Percentiles rank a stretch among this genome's conserved stretches.
These are phyloP conservation scores for Aldrovandia affinis DNA, from an alignment of 2,797 vertebrate genomes.

Conservation along the genomic window DNA sequence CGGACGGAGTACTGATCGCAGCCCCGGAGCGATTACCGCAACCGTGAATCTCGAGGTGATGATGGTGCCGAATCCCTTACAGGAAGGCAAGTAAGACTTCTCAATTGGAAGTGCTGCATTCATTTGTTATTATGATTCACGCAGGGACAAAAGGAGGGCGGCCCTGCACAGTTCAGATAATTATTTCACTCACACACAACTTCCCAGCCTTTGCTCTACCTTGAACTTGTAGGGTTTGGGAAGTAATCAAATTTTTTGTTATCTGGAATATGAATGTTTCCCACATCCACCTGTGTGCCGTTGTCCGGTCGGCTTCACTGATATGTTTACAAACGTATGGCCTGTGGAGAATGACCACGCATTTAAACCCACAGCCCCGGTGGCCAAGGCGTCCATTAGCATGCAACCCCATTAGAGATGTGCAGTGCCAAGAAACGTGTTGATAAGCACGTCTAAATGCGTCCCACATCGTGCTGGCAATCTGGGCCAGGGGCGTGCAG, in stretches of 20 bases:
- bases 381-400: not conserved
- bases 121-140: slow-evolving; percentile 34
- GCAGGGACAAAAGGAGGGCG: not conserved
- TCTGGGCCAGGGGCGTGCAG: not conserved
- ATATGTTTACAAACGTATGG: not conserved
- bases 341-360: slow-evolving; percentile 22
- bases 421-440: slow-evolving; percentile 7
- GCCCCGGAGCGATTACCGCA: not conserved
- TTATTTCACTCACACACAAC: not conserved
- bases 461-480: not conserved
- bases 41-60: slow-evolving; percentile 30
- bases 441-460: slow-evolving; percentile 9
- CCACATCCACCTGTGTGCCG: not conserved
- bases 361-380: slow-evolving; percentile 4
- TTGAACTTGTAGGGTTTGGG: not conserved
- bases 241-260: not conserved
- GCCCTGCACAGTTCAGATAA: not conserved
- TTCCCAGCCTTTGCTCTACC: not conserved
- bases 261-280: not conserved
- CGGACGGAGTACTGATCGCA: slow-evolving; percentile 30
- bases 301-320: not conserved
- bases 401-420: slow-evolving; percentile 25
- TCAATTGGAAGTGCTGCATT: slow-evolving; percentile 13
- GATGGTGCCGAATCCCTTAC: slow-evolving; percentile 22
- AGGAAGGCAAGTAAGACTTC: slow-evolving; percentile 24